These are phyloP conservation scores for Parnassius glacialis DNA, from an alignment of 2,888 invertebrate genomes.

Conservation along the genomic window DNA sequence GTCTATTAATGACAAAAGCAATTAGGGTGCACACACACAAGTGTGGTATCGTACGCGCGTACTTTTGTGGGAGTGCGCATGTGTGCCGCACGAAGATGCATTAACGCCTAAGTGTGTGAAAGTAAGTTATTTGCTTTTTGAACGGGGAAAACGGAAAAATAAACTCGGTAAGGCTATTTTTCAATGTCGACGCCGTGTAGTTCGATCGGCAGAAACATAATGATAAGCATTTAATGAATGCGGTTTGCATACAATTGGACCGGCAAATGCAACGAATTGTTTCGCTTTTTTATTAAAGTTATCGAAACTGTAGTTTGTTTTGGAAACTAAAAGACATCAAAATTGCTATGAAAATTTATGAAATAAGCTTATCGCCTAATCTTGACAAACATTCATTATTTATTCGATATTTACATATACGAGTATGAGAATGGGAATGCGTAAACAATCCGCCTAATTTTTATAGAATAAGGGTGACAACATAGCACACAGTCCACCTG, in stretches of 20 bases:
- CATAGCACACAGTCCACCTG: too few relatives aligned
- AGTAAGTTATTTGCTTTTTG: slow-evolving; percentile 24
- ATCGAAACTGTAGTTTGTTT: too few relatives aligned
- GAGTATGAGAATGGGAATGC: too few relatives aligned
- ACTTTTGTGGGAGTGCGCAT: slow-evolving; percentile 20
- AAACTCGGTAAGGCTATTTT: slow-evolving; percentile 20
- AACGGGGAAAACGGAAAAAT: slow-evolving; percentile 25
- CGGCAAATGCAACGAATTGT: too few relatives aligned
- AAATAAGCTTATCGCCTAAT: too few relatives aligned
- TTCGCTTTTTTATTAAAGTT: too few relatives aligned
- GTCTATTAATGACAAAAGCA: slow-evolving; percentile 81
- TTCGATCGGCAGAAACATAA: slow-evolving; percentile 19
- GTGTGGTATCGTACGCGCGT: slow-evolving; percentile 18
- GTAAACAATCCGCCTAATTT: too few relatives aligned
- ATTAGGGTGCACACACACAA: slow-evolving; percentile 72
- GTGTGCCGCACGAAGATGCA: slow-evolving; percentile 27
- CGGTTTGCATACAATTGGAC: background rate
- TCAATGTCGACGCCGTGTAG: slow-evolving; percentile 14
- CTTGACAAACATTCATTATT: too few relatives aligned
- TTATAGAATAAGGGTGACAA: too few relatives aligned
- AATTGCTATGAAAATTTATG: too few relatives aligned
- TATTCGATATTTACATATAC: too few relatives aligned
- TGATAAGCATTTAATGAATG: slow-evolving; percentile 18
- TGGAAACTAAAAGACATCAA: background rate
- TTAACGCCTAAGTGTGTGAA: slow-evolving; percentile 28